phyloP scores from a whole-genome alignment of 2,797 vertebrate genomes.

The Tarsius wallacei region DNA sequence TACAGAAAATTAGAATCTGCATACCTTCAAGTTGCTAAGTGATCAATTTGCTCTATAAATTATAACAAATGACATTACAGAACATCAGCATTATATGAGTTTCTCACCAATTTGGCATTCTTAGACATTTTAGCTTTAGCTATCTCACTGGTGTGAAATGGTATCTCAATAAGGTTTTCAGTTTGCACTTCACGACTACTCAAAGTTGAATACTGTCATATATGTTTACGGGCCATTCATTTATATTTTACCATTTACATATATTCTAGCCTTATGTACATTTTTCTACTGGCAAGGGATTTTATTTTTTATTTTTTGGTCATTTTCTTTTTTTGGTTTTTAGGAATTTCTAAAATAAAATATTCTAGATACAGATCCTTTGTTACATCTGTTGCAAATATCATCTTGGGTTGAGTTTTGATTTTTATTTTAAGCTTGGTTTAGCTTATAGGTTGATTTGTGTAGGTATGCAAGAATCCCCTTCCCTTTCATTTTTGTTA shows the following conservation, averaged over 20 bases:
- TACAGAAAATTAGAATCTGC: background rate
- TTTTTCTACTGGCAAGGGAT: background rate
- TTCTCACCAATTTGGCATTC: background rate
- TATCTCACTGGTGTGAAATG: background rate
- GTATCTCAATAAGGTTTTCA: background rate
- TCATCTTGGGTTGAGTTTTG: background rate
- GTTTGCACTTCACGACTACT: background rate
- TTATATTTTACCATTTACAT: too few species aligned
- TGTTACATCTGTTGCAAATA: background rate
- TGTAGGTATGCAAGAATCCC: background rate
- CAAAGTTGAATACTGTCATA: background rate
- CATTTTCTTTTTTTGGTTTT: background rate
- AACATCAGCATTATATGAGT: background rate
- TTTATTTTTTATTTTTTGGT: background rate
- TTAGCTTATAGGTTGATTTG: background rate
- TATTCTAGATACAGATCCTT: constrained; percentile 35
- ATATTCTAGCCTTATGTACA: background rate
- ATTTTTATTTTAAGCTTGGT: constrained; percentile 48
- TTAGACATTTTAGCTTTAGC: background rate
- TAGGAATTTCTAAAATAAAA: constrained; percentile 40
- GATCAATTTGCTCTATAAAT: constrained; percentile 5
- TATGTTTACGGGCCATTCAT: background rate
- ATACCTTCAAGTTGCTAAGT: background rate
- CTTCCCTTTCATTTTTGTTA: background rate
- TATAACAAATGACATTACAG: background rate